Evolutionary conservation across 2,888 invertebrate genomes (phyloP), one percentile per base, ranked within the genome.

Genomic region (Leptogaster cylindrica): DNA sequence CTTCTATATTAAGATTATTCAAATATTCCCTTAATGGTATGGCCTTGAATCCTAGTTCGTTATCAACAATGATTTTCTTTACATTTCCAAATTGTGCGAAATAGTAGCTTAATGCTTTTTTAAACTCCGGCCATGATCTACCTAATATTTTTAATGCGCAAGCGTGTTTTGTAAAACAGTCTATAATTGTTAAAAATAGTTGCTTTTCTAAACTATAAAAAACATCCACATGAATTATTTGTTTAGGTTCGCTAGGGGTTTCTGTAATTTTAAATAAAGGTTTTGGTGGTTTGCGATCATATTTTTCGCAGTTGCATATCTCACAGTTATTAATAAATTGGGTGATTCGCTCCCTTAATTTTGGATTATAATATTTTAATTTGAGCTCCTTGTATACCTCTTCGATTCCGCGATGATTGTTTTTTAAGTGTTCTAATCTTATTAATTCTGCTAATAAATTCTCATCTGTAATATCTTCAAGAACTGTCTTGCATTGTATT

Each of bases 391-490:
- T 12, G 6, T 18, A 44, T 8, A 44, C 44, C 6, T 44, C 44
- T 44, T 44, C 44, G 16, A 44, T 44, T 6, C 44, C 44, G 2
- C 44, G 44, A 18, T 44, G 44, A 4, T 44, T 44, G 20, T 44
- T 44, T n/a, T n/a, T n/a, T n/a, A n/a, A n/a, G n/a, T n/a, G n/a
- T n/a, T n/a, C n/a, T n/a, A n/a, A n/a, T n/a, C n/a, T n/a, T n/a
- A n/a, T n/a, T n/a, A n/a, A n/a, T n/a, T n/a, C n/a, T n/a, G n/a
- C n/a, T n/a, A n/a, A n/a, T n/a, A n/a, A n/a, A n/a, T n/a, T 18
- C 12, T 51, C 51, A 10, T 52, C 51, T 0, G 16, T 4, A n/a
- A 52, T 52, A 16, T 52, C 51, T 14, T 52, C 31, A 3, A 52
- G 8, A 7, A 52, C 2, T 2, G 2, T 1, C 2, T 31, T 6